Percentiles rank a stretch among this genome's conserved stretches.
Conservation (phyloP, 2,113 vertebrate species). For the Emydocephalus ijimae region DNA sequence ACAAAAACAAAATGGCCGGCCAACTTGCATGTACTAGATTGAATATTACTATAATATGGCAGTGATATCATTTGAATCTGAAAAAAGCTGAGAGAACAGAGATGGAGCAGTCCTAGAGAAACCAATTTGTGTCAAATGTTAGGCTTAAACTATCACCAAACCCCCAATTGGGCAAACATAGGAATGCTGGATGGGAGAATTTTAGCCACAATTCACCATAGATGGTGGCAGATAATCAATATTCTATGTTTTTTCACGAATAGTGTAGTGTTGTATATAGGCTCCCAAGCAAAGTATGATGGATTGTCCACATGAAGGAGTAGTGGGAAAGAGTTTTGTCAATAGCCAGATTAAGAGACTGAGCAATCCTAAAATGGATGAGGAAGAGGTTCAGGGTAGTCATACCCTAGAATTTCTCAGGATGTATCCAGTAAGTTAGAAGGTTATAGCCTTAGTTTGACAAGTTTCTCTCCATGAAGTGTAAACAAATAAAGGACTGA, state of each 20-base stretch:
- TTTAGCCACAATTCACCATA: constrained; percentile 19
- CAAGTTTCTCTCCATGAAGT: not conserved
- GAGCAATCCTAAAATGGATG: not conserved
- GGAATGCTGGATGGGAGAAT: not conserved
- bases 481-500: not conserved
- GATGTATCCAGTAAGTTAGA: not conserved
- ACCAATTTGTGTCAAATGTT: not conserved
- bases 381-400: not conserved
- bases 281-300: not conserved
- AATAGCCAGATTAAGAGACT: not conserved
- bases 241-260: constrained; percentile 32
- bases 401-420: not conserved
- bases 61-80: not conserved
- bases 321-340: not conserved
- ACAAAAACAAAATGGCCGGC: not conserved
- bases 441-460: not conserved
- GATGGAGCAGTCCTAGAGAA: not conserved
- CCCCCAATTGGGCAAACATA: not conserved
- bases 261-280: constrained; percentile 15
- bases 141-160: not conserved
- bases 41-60: not conserved
- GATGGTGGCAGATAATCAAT: constrained; percentile 48
- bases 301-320: not conserved
- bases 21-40: not conserved
- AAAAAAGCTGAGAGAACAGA: not conserved